These are phyloP conservation scores for Hemicrepidius hirtus DNA, from an alignment of 2,888 invertebrate genomes.

Conservation along the genomic window DNA sequence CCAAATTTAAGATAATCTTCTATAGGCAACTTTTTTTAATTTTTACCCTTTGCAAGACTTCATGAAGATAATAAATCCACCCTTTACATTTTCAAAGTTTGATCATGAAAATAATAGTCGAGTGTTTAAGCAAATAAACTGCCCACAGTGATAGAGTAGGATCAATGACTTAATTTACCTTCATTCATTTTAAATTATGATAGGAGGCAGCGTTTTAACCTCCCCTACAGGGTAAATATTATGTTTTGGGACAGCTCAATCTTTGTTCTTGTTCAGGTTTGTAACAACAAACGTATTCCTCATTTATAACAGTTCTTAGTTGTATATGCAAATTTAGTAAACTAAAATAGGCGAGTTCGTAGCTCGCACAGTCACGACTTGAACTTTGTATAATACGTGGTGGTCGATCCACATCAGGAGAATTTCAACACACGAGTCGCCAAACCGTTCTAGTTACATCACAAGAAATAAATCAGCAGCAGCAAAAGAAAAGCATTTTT, in stretches of 20 bases:
- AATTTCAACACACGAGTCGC: constrained; percentile 9
- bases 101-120: too few relatives aligned
- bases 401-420: constrained; percentile 1
- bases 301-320: constrained; percentile 19
- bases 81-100: too few relatives aligned
- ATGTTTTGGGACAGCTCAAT: neutral
- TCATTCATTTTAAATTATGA: constrained; percentile 12
- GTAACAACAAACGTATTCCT: neutral
- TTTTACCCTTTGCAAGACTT: too few relatives aligned
- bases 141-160: neutral
- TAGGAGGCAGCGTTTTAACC: neutral
- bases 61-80: too few relatives aligned
- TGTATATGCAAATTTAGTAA: constrained; percentile 24
- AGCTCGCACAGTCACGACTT: constrained; percentile 31
- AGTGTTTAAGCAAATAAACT: constrained; percentile 4
- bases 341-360: constrained; percentile 31
- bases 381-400: constrained; percentile 31
- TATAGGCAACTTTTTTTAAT: too few relatives aligned
- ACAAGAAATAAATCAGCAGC: constrained; percentile 7
- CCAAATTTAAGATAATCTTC: too few relatives aligned
- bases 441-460: constrained; percentile 31
- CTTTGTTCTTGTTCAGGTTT: neutral
- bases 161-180: constrained; percentile 14
- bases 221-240: neutral
- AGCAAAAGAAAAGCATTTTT: neutral